Evolutionary conservation across 2,888 invertebrate genomes (phyloP).

Genomic region (Petrolisthes manimaculis): DNA sequence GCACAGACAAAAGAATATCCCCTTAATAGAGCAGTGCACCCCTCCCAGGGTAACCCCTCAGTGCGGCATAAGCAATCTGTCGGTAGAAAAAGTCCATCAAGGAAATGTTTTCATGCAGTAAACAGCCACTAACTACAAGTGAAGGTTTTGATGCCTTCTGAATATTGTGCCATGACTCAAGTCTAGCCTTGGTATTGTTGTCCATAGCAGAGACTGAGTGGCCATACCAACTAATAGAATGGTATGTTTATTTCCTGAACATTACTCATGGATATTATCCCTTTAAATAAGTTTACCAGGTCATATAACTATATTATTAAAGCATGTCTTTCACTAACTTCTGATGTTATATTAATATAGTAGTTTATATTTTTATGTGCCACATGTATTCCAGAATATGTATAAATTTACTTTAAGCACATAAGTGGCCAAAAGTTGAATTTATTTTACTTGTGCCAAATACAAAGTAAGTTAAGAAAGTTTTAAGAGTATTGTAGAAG

Average conservation of each 20-base stretch:
- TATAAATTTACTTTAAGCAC: slow-evolving; percentile 53
- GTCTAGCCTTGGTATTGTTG: no score
- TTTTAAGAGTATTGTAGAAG: slow-evolving; percentile 17
- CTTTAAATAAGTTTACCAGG: slow-evolving; percentile 37
- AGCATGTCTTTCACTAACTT: slow-evolving; percentile 51
- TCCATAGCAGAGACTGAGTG: no score
- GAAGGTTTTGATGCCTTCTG: no score
- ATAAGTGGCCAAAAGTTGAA: slow-evolving; percentile 52
- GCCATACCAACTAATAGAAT: no score
- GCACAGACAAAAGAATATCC: no score
- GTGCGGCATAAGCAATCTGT: no score
- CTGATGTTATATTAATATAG: slow-evolving; percentile 30
- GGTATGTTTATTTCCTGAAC: slow-evolving; percentile 25
- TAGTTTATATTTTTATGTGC: slow-evolving; percentile 55
- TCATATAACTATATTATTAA: slow-evolving; percentile 16
- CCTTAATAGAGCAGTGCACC: no score
- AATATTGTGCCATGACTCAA: no score
- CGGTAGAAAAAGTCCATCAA: no score
- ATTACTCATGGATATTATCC: slow-evolving; percentile 18
- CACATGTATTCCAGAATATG: slow-evolving; percentile 39
- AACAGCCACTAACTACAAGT: no score
- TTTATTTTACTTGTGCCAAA: slow-evolving; percentile 57
- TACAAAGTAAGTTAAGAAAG: slow-evolving; percentile 50
- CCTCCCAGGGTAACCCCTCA: no score
- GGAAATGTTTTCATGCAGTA: no score